Conservation (phyloP, 2,888 invertebrate genomes). For the Dasypolia templi region DNA sequence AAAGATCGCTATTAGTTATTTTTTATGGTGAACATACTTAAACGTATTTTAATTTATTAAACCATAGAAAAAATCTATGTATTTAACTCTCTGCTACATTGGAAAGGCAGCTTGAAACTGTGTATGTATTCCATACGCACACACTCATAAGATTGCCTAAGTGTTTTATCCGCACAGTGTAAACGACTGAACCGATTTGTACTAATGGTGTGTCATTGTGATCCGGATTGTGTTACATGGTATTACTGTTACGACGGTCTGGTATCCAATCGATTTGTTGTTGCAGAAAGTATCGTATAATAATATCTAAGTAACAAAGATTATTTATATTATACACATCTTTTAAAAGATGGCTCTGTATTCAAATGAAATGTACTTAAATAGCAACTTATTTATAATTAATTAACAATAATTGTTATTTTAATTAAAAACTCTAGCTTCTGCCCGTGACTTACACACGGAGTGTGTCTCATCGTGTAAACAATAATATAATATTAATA, state of each 20-base stretch:
- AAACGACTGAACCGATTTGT: conserved; percentile 60
- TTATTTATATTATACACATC: too few species aligned
- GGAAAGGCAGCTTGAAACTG: conserved; percentile 7
- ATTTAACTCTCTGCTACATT: not conserved
- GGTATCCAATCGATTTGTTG: conserved; percentile 32
- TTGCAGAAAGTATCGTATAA: conserved; percentile 4
- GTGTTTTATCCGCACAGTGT: conserved; percentile 43
- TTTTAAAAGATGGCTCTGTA: too few species aligned
- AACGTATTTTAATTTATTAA: not conserved
- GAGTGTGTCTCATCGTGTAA: too few species aligned
- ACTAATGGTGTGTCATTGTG: conserved; percentile 60
- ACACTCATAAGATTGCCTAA: conserved; percentile 3
- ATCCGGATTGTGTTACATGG: conserved; percentile 46
- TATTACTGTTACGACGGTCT: conserved; percentile 39
- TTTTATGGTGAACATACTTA: not conserved
- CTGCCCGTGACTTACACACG: too few species aligned
- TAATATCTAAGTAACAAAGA: not conserved
- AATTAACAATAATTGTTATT: too few species aligned
- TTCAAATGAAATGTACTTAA: too few species aligned
- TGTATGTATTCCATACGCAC: conserved; percentile 9
- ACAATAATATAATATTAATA: too few species aligned
- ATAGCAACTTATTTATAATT: too few species aligned
- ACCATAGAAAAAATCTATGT: too few species aligned
- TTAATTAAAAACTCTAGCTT: too few species aligned
- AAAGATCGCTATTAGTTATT: not conserved